These are phyloP conservation scores for Syngnathus rostellatus DNA, from an alignment of 2,797 vertebrate species.

Conservation along the genomic window DNA sequence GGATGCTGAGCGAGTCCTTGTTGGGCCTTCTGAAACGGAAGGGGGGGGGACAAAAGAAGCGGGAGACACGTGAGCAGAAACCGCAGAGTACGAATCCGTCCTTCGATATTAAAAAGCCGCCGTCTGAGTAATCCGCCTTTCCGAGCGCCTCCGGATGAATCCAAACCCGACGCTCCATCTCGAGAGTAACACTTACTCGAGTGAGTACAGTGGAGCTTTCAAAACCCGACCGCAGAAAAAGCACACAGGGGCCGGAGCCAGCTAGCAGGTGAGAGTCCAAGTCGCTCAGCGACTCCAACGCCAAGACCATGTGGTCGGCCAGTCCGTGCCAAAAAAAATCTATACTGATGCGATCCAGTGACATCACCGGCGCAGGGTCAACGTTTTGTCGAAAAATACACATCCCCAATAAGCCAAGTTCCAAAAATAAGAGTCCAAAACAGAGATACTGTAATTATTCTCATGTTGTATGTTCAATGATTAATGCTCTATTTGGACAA, in stretches of 20 bases:
- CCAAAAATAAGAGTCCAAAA: constrained; percentile 3
- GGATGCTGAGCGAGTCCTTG: constrained; percentile 58
- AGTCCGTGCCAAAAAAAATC: not conserved
- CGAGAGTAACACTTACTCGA: constrained; percentile 18
- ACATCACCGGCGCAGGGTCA: constrained; percentile 4
- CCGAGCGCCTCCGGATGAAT: constrained; percentile 15
- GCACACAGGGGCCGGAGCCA: constrained; percentile 26
- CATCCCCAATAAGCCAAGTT: not conserved
- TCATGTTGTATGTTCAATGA: constrained; percentile 3
- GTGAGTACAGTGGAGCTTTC: constrained; percentile 41
- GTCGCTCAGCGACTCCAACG: constrained; percentile 15
- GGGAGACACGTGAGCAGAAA: not conserved
- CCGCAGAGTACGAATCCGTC: constrained; percentile 37
- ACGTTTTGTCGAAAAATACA: constrained; percentile 6
- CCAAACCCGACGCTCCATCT: constrained; percentile 36
- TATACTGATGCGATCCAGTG: constrained; percentile 9
- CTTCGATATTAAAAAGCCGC: not conserved
- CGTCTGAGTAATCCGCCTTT: constrained; percentile 17
- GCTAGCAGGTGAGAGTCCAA: constrained; percentile 57
- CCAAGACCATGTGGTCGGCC: constrained; percentile 41
- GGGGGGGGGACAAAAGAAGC: not conserved
- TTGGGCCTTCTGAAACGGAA: not conserved
- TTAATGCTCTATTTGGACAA: constrained; percentile 15
- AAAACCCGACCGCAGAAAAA: constrained; percentile 33
- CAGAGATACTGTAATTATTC: constrained; percentile 3